phyloP scores from a whole-genome alignment of 2,113 vertebrate species.

The Pandion haliaetus region DNA sequence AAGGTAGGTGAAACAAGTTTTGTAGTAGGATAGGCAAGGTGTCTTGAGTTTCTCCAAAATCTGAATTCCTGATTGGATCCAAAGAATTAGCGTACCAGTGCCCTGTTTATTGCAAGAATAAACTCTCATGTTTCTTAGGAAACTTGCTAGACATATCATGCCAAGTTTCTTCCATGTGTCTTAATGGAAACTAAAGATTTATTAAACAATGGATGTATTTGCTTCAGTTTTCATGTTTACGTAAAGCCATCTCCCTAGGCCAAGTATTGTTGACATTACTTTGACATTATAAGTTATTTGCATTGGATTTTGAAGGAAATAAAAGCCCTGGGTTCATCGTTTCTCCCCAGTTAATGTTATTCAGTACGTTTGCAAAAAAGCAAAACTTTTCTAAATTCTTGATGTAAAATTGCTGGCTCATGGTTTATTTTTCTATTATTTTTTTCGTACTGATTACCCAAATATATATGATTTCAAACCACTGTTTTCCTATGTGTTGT shows the following conservation, averaged over 20 bases:
- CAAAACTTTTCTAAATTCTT: not conserved
- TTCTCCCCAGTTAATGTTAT: not conserved
- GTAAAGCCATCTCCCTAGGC: not conserved
- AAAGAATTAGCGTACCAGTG: not conserved
- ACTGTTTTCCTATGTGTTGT: not conserved
- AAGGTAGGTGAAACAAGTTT: slow-evolving; percentile 60
- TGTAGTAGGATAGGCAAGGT: not conserved
- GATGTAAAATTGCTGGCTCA: not conserved
- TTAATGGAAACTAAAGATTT: not conserved
- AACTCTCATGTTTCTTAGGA: not conserved
- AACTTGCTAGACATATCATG: not conserved
- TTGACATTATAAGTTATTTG: not conserved
- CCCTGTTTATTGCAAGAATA: not conserved
- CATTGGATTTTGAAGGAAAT: not conserved
- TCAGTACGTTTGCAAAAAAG: not conserved
- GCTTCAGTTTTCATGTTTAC: not conserved
- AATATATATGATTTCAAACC: not conserved
- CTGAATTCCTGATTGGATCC: not conserved
- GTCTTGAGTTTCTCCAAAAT: not conserved
- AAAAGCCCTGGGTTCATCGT: not conserved
- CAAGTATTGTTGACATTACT: not conserved
- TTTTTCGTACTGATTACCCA: not conserved
- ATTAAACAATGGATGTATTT: not conserved
- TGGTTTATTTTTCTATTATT: not conserved
- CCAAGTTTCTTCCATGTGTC: not conserved